Evolutionary conservation across 2,797 vertebrate species (phyloP), one percentile per base, ranked within the genome.

Genomic region (Eleutherodactylus coqui): DNA sequence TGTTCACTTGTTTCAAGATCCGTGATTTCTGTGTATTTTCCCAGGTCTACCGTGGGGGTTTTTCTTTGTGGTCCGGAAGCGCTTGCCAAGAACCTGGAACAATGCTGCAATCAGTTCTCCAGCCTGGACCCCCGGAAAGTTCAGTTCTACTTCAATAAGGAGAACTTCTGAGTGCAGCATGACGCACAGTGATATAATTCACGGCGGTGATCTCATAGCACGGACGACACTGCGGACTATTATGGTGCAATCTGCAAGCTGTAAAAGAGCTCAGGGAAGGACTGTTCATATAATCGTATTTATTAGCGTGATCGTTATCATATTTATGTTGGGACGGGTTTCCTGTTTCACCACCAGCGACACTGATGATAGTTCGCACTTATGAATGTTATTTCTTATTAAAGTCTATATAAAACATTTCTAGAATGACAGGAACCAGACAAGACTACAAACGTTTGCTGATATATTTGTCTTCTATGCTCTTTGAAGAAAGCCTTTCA

Each of bases 111-210:
- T 19, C 96, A 95, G 34, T 96, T 95, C 87, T 97, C 96, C 0
- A 96, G 96, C 14, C 90, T 98, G 75, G 96, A 98, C 92, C 96
- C 96, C 62, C 94, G 97, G 24, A 97, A 96, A 87, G 96, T 96
- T 86, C 95, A 95, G 82, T 99, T 98, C 92, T 98, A 97, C 90
- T 98, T 98, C 91, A 98, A 98, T 93, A 97, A 97, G 90, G 97
- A 98, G 88, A 98, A 97, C 83, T 98, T 98, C 85, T 98, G 90
- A 97, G 0, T 32, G 51, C 4, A 32, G 27, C 27, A 45, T 34
- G 10, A 16, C 27, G 13, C 24, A 43, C 36, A 1, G 16, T 16
- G 29, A 51, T 51, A 11, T 3, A 11, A 27, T 19, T 73, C 17
- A 70, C 2, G n/a, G 13, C n/a, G 32, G 27, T 32, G 32, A 19